Percentiles rank a stretch among this genome's conserved stretches.
phyloP scores from a whole-genome alignment of 1,140 invertebrate species.

The Euborellia annulipes region DNA sequence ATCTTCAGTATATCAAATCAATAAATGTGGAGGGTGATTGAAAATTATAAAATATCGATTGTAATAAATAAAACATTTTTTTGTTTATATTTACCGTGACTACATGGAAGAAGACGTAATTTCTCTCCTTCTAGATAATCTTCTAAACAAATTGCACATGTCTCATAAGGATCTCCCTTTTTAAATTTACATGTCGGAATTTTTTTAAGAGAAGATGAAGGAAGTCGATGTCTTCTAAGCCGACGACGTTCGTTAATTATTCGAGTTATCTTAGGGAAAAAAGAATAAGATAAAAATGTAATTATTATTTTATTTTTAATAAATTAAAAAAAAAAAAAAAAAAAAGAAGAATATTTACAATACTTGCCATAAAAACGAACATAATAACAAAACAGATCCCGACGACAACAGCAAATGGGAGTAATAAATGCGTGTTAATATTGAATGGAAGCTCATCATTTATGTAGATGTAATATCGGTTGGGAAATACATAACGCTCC shows the following conservation, averaged over 20 bases:
- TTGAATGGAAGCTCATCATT: conserved; percentile 67
- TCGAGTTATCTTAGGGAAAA: conserved; percentile 45
- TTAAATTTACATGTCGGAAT: conserved; percentile 81
- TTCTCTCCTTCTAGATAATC: conserved; percentile 95
- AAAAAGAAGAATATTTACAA: background rate
- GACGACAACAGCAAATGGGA: conserved; percentile 80
- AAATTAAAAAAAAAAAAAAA: background rate
- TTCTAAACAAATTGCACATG: conserved; percentile 96
- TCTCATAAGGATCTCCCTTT: conserved; percentile 83
- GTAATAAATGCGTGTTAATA: conserved; percentile 67
- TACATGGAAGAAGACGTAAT: conserved; percentile 84
- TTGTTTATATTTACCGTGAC: conserved; percentile 65
- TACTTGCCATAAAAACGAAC: conserved; percentile 59
- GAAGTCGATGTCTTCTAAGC: conserved; percentile 62
- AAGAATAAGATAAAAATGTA: conserved; percentile 3
- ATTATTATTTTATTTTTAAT: conserved; percentile 1
- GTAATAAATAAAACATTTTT: background rate
- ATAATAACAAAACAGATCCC: conserved; percentile 78
- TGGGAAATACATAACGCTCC: conserved; percentile 38
- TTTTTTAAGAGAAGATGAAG: conserved; percentile 71
- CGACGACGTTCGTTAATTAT: conserved; percentile 64
- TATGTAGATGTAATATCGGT: conserved; percentile 54
- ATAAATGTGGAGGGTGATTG: too few species aligned
- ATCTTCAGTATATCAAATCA: too few species aligned
- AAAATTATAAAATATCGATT: background rate